Base-by-base conservation (phyloP, 2,888 invertebrate genomes). In the Slavum lentiscoides region DNA sequence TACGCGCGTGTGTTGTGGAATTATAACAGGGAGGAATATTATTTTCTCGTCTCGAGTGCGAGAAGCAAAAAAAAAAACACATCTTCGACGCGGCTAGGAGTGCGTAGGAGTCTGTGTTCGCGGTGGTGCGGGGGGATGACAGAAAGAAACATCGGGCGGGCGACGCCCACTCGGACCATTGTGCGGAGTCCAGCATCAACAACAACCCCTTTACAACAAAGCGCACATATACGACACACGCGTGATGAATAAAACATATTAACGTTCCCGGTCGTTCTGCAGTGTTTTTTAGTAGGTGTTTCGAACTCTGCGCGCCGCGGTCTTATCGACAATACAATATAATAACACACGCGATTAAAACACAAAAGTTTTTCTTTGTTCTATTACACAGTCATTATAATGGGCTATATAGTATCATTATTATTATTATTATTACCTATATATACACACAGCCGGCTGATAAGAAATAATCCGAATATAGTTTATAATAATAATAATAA, bases 121-220 rank as follows among this genome's bases (percentile, higher is more conserved):
- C 30, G 62, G n/a, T 55, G 23, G 17, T 49, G 62, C 49, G 77
- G 69, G 69, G 69, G 80, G 80, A 80, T 80, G 80, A 80, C 64
- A 23, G n/a, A 61, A 75, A 80, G 21, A 61, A 43, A 80, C 43
- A 72, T 58, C 19, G 80, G 55, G 72, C 58, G 80, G 80, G 72
- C 80, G 80, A 80, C 72, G 80, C 80, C 80, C 70, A 80, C 72
- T 15, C 37, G 64, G 37, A 76, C 59, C 67, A 68, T 59, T 76
- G 75, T 67, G 49, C 59, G n/a, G n/a, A n/a, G 68, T 76, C 19
- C 59, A 68, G 30, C 30, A 30, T 2, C 30, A n/a, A 30, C 30
- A 30, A 67, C 75, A 76, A 68, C 70, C 80, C 80, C 62, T 72
- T 80, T 15, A 70, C 39, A 37, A 62, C n/a, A 74, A 43, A 43